Percentiles rank a stretch among this genome's conserved stretches.
Evolutionary conservation across 1,140 invertebrate genomes (phyloP).

Genomic region (Lordiphosa mommai): DNA sequence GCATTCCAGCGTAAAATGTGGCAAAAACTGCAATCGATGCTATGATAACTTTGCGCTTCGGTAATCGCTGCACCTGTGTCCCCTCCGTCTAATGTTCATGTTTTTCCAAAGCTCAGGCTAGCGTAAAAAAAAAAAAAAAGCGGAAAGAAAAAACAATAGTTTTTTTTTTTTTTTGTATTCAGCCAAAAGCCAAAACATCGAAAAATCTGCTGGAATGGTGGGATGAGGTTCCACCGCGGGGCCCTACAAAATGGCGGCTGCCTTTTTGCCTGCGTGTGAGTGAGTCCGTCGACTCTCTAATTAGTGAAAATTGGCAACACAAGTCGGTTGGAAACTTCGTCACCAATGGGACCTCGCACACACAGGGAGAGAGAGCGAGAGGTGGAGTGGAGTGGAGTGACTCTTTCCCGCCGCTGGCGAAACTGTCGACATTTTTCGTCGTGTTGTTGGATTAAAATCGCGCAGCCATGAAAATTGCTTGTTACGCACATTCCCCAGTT

Average conservation of each 20-base stretch:
- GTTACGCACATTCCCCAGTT: slow-evolving; percentile 41
- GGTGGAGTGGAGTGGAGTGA: background rate
- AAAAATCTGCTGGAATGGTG: background rate
- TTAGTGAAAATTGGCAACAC: slow-evolving; percentile 74
- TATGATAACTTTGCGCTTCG: slow-evolving; percentile 77
- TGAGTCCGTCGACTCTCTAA: slow-evolving; percentile 39
- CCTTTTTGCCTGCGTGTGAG: slow-evolving; percentile 32
- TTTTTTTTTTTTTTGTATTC: slow-evolving; percentile 2
- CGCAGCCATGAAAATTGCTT: slow-evolving; percentile 70
- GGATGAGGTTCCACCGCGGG: background rate
- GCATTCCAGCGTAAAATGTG: slow-evolving; percentile 26
- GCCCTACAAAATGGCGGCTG: slow-evolving; percentile 62
- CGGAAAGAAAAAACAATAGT: background rate
- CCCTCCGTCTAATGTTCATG: slow-evolving; percentile 26
- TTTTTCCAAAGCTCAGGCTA: slow-evolving; percentile 21
- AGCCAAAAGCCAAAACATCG: slow-evolving; percentile 28
- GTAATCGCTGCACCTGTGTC: slow-evolving; percentile 66
- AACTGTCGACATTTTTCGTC: slow-evolving; percentile 30
- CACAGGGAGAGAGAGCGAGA: background rate
- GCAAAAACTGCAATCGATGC: slow-evolving; percentile 21
- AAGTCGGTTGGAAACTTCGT: slow-evolving; percentile 71
- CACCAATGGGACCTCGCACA: slow-evolving; percentile 24
- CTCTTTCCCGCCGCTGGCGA: background rate
- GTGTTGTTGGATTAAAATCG: slow-evolving; percentile 75
- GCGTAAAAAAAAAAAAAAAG: background rate